phyloP scores from a whole-genome alignment of 2,113 vertebrate genomes.

The Periophthalmus modestus region DNA sequence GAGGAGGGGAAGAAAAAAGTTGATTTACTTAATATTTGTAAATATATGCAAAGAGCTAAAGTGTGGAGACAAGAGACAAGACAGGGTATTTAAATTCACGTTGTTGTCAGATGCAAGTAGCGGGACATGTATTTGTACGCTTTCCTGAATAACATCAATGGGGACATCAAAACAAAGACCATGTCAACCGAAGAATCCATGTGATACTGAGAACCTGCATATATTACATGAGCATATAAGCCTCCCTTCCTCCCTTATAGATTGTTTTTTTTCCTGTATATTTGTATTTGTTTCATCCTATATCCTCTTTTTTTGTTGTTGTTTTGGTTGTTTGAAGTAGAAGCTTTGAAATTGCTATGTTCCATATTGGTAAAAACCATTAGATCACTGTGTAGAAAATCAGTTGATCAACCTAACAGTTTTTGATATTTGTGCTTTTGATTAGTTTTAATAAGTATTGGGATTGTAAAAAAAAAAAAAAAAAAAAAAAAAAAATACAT shows the following conservation, averaged over 20 bases:
- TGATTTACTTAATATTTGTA: conserved; percentile 74
- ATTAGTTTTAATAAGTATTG: too few relatives aligned
- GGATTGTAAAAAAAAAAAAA: too few relatives aligned
- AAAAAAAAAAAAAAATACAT: too few relatives aligned
- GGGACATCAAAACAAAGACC: conserved; percentile 69
- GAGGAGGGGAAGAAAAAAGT: conserved; percentile 51
- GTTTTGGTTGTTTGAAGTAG: neutral
- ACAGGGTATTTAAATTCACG: conserved; percentile 71
- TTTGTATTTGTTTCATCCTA: neutral
- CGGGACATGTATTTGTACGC: conserved; percentile 71
- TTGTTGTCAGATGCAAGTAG: conserved; percentile 70
- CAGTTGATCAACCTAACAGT: too few relatives aligned
- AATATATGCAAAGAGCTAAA: conserved; percentile 76
- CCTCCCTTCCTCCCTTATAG: neutral
- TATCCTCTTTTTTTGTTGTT: neutral
- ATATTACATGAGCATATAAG: conserved; percentile 42
- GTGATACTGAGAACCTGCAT: conserved; percentile 55
- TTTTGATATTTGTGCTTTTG: too few relatives aligned
- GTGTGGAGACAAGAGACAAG: conserved; percentile 72
- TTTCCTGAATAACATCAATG: conserved; percentile 58
- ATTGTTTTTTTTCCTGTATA: neutral
- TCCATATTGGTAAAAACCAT: too few relatives aligned
- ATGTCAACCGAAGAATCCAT: conserved; percentile 65
- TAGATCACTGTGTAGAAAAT: neutral
- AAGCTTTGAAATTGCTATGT: neutral